A percentile compares a stretch with the other conserved stretches of the same genome.
Conservation (phyloP, 2,888 invertebrate species). For the Perdita meconis region DNA sequence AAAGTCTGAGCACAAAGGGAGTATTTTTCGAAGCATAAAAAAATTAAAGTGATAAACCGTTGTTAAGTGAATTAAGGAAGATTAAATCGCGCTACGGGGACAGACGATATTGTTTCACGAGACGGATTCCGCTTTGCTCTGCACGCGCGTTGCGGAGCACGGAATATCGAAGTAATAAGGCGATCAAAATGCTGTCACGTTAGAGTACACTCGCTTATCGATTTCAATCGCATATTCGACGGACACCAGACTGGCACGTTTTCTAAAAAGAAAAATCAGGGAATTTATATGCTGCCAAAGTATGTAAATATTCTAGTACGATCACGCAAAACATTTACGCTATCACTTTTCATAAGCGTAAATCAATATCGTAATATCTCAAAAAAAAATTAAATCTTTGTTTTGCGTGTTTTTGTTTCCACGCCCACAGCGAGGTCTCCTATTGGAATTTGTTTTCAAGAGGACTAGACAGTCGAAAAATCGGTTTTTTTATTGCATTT, state of each 20-base stretch:
- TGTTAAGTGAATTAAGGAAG: not conserved
- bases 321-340: too few species aligned
- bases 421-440: too few species aligned
- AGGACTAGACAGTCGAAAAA: too few species aligned
- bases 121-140: slow-evolving; percentile 11
- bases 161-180: not conserved
- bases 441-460: too few species aligned
- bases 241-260: not conserved
- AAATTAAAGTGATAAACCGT: not conserved
- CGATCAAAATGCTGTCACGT: too few species aligned
- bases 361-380: too few species aligned
- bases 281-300: not conserved
- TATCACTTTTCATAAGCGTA: too few species aligned
- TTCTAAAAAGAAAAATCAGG: not conserved
- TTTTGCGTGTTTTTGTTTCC: too few species aligned
- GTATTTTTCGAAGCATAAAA: not conserved
- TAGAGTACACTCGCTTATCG: slow-evolving; percentile 21
- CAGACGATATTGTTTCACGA: not conserved
- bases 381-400: too few species aligned
- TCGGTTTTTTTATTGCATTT: too few species aligned
- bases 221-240: not conserved
- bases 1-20: not conserved
- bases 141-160: not conserved
- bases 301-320: not conserved
- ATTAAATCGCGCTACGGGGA: not conserved